A percentile compares a stretch with the other conserved stretches of the same genome.
Evolutionary conservation across 1,140 invertebrate genomes (phyloP).

Genomic region (Leptoteleia sp.): DNA sequence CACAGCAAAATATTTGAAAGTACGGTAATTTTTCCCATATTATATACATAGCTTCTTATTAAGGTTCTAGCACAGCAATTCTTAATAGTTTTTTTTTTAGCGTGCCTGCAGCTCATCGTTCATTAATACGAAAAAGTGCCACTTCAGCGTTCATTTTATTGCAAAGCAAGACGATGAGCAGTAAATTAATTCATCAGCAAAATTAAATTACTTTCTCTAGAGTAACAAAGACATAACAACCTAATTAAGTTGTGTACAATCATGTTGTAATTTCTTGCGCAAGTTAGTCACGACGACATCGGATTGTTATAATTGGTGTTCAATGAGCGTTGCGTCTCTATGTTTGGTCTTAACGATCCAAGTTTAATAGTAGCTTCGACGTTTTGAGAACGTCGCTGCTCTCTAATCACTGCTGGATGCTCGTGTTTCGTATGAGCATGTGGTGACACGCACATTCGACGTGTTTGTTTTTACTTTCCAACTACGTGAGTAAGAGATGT

Average conservation of each 20-base stretch:
- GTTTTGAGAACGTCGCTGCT: conserved; percentile 62
- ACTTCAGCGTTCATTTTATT: background rate
- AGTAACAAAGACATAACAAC: conserved; percentile 54
- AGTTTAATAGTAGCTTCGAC: conserved; percentile 65
- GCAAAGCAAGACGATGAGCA: conserved; percentile 21
- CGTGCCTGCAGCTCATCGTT: too few species aligned
- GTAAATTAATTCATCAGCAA: conserved; percentile 29
- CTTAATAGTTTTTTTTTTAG: too few species aligned
- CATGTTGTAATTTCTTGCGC: conserved; percentile 61
- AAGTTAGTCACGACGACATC: conserved; percentile 60
- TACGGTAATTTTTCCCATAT: too few species aligned
- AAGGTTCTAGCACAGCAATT: too few species aligned
- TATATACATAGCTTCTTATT: too few species aligned
- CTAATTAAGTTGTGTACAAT: conserved; percentile 61
- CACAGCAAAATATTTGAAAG: too few species aligned
- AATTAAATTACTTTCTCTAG: conserved; percentile 39
- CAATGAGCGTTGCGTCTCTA: conserved; percentile 65
- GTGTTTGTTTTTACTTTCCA: conserved; percentile 57
- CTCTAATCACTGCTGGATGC: conserved; percentile 61
- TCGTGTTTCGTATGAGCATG: conserved; percentile 58
- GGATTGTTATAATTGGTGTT: conserved; percentile 67
- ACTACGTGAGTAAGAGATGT: conserved; percentile 54
- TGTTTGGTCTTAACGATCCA: conserved; percentile 62
- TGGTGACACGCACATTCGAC: conserved; percentile 50
- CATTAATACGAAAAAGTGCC: too few species aligned